These are phyloP conservation scores for Phocides pigmalion DNA, from an alignment of 1,140 invertebrate genomes.

Conservation along the genomic window DNA sequence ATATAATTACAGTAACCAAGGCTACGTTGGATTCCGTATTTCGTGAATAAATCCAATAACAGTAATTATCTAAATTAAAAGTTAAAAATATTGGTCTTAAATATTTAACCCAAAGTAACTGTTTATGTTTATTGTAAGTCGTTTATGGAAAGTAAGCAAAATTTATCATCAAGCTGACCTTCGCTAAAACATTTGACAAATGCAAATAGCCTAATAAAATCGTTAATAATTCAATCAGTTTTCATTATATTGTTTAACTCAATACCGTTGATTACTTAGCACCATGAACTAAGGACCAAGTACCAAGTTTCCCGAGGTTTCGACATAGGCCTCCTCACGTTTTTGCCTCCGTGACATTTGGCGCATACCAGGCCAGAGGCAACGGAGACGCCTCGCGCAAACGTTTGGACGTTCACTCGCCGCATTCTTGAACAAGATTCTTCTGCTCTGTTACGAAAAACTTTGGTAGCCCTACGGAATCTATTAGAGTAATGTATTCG, in stretches of 20 bases:
- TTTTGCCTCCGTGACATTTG: conserved; percentile 70
- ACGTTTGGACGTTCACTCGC: conserved; percentile 62
- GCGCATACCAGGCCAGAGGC: conserved; percentile 46
- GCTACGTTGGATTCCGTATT: no score
- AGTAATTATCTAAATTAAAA: no score
- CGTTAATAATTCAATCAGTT: not conserved
- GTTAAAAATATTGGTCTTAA: no score
- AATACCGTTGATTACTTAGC: conserved; percentile 3
- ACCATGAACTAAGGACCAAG: conserved; percentile 10
- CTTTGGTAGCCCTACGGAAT: not conserved
- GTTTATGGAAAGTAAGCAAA: no score
- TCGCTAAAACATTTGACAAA: not conserved
- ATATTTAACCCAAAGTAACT: no score
- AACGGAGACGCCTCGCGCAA: conserved; percentile 49
- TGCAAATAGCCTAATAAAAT: not conserved
- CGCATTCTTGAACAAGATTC: conserved; percentile 59
- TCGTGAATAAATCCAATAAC: no score
- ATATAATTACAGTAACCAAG: no score
- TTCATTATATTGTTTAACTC: not conserved
- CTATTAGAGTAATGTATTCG: not conserved
- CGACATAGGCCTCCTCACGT: conserved; percentile 55
- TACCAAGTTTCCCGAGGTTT: conserved; percentile 40
- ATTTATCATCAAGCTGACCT: no score
- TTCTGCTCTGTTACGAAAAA: conserved; percentile 20
- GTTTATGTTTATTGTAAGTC: no score